These are phyloP conservation scores for Paramormyrops kingsleyae DNA, from an alignment of 2,113 vertebrate genomes.

Conservation along the genomic window DNA sequence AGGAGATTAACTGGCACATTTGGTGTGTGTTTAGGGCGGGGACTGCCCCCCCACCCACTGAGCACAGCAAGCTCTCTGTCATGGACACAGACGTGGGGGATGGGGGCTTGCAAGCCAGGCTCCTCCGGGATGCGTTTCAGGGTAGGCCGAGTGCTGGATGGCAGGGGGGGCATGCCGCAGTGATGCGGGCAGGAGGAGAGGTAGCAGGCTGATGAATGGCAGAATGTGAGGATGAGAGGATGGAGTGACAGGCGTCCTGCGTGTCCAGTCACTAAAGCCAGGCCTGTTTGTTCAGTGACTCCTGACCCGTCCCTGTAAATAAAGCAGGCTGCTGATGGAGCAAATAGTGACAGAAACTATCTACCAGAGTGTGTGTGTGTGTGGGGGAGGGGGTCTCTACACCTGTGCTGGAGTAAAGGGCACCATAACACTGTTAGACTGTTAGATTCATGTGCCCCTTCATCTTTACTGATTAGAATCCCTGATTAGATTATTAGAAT, in stretches of 20 bases:
- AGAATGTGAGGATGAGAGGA: background rate
- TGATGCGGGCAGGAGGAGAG: background rate
- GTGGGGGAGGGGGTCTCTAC: background rate
- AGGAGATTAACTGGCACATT: background rate
- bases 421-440: background rate
- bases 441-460: background rate
- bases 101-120: background rate
- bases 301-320: constrained; percentile 14
- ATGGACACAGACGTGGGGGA: constrained; percentile 25
- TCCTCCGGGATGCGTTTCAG: background rate
- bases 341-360: background rate
- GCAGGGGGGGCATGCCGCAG: background rate
- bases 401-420: background rate
- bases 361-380: background rate
- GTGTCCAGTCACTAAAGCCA: background rate
- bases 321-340: background rate
- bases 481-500: too few relatives aligned
- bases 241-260: background rate
- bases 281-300: background rate
- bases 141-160: background rate
- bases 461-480: background rate
- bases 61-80: background rate
- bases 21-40: background rate
- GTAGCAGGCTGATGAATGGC: background rate
- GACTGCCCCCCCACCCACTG: background rate